phyloP scores from a whole-genome alignment of 2,113 vertebrate genomes.

The Tapirus terrestris region DNA sequence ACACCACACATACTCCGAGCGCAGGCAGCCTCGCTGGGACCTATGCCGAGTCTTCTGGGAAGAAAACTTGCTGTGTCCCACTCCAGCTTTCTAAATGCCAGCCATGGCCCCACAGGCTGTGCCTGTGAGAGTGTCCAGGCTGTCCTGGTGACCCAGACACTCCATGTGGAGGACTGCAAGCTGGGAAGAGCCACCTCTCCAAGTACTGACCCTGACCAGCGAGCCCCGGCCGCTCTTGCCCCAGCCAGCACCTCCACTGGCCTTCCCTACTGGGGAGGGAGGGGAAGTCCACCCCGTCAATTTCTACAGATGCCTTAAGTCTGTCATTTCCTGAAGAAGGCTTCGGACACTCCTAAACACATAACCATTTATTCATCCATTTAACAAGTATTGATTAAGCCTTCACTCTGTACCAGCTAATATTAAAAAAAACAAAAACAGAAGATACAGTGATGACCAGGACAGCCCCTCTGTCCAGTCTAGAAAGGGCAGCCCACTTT shows the following conservation, averaged over 20 bases:
- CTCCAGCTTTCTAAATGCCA: neutral
- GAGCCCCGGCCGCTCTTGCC: fast-evolving
- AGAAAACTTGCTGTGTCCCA: fast-evolving
- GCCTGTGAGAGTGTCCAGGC: neutral
- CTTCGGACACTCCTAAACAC: neutral
- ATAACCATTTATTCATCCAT: neutral
- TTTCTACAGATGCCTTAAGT: neutral
- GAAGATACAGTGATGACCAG: neutral
- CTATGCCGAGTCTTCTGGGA: fast-evolving
- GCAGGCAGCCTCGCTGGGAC: neutral
- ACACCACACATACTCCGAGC: neutral
- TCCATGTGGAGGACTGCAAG: fast-evolving
- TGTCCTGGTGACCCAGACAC: fast-evolving
- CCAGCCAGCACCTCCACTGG: neutral
- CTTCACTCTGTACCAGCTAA: neutral
- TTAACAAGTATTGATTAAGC: neutral
- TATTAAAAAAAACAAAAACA: neutral
- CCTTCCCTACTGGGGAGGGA: neutral
- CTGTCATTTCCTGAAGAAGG: neutral
- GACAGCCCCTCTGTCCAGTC: neutral
- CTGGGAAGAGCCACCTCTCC: neutral
- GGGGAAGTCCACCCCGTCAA: neutral
- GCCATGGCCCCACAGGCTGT: fast-evolving
- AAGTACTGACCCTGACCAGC: fast-evolving
- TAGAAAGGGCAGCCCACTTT: neutral